Base-by-base conservation (phyloP, 2,888 invertebrate species). In the Meiosimyza platycephala region DNA sequence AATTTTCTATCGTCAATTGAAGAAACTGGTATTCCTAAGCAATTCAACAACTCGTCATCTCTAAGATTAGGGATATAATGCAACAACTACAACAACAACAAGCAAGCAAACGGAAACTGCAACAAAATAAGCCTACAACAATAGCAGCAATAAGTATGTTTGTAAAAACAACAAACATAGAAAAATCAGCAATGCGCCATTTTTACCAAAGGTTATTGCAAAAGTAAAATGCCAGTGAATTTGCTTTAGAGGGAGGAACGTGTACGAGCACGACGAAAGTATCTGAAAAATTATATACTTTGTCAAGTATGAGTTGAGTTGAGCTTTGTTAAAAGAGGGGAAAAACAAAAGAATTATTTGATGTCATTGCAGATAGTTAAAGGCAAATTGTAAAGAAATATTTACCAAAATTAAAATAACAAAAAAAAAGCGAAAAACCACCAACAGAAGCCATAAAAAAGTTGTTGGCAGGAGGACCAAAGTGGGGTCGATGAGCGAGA, bases 151-250 rank as follows among this genome's bases (percentile, higher is more conserved):
- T 18, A 67, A 40, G 40, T 40, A 40, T 40, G 4, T 40, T n/a
- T n/a, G n/a, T n/a, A n/a, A 40, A 40, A 40, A 33, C 55, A 57
- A 62, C 52, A 52, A 50, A 40, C 50, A 51, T 77, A 76, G 72
- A 74, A 79, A 78, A 77, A 78, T 76, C 84, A 83, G 84, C 84
- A 84, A 83, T 84, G 84, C 84, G 84, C 81, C 81, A 83, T 82
- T 84, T 83, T 82, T 82, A 77, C 76, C 78, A 77, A 66, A 72
- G 22, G 57, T 60, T 57, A 47, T 48, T 62, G 59, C 28, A 12
- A 11, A 12, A 40, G 40, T 40, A 40, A 40, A 40, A 40, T 9
- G 40, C 40, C 40, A 40, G 40, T 40, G 40, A 40, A 40, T 40
- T 40, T 40, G 40, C 40, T 40, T 40, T 2, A 40, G 40, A 40